Evolutionary conservation across 2,113 vertebrate genomes (phyloP).

Genomic region (Sarotherodon lohbergeri): DNA sequence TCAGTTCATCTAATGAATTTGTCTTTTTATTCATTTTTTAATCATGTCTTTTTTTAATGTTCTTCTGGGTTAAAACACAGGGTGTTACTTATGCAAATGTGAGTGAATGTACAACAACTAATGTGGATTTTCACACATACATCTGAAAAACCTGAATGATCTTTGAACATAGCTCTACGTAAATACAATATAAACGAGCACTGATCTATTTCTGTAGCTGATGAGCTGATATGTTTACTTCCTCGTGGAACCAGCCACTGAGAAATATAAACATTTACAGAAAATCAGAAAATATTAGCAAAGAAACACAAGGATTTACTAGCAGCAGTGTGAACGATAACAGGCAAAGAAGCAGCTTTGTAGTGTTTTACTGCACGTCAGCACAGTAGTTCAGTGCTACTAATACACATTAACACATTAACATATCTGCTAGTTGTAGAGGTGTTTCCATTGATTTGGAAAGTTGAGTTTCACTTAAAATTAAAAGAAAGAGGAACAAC

Average conservation of each 20-base stretch:
- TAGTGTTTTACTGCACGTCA: slow-evolving; percentile 28
- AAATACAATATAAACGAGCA: not conserved
- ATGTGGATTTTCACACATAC: not conserved
- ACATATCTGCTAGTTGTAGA: not conserved
- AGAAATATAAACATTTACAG: not conserved
- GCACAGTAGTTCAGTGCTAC: not conserved
- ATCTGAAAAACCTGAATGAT: not conserved
- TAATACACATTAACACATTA: not conserved
- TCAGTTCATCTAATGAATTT: not conserved
- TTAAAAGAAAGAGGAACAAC: not conserved
- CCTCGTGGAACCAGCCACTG: slow-evolving; percentile 45
- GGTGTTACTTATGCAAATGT: not conserved
- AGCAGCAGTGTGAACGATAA: slow-evolving; percentile 19
- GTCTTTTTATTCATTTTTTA: not conserved
- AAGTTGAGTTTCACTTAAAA: not conserved
- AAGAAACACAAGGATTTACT: not conserved
- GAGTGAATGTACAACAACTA: not conserved
- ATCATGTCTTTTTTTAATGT: not conserved
- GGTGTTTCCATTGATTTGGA: not conserved
- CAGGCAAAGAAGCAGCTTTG: not conserved
- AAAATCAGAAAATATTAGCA: not conserved
- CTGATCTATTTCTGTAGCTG: not conserved
- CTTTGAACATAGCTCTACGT: not conserved
- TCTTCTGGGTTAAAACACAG: not conserved
- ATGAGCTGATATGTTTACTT: not conserved